Evolutionary conservation across 2,888 invertebrate genomes (phyloP).

Genomic region (Odontocolon sp.): DNA sequence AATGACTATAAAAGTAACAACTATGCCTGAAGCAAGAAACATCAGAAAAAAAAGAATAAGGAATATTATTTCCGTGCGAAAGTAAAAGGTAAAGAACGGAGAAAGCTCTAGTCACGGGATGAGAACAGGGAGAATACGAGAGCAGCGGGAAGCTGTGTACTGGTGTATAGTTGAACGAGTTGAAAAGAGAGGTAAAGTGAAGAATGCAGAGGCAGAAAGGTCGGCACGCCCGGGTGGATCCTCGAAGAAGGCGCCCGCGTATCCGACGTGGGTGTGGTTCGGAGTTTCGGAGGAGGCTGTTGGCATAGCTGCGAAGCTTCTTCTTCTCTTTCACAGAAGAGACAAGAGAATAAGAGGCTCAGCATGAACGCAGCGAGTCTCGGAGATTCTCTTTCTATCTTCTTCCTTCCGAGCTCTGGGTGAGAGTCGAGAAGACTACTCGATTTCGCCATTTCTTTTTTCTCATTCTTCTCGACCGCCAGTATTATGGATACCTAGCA

Average conservation of each 20-base stretch:
- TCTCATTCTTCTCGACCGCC: conserved; percentile 31
- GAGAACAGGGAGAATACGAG: no score
- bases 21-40: no score
- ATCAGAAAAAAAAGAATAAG: no score
- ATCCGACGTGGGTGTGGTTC: conserved; percentile 51
- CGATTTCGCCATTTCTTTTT: conserved; percentile 9
- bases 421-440: conserved; percentile 19
- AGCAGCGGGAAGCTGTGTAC: no score
- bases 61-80: no score
- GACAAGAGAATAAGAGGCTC: conserved; percentile 30
- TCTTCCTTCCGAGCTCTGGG: conserved; percentile 36
- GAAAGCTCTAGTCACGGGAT: no score
- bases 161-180: not conserved
- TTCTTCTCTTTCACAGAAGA: conserved; percentile 21
- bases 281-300: conserved; percentile 54
- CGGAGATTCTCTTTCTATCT: conserved; percentile 34
- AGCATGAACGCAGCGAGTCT: conserved; percentile 13
- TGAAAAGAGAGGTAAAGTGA: not conserved
- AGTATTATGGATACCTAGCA: conserved; percentile 47
- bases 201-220: conserved; percentile 47
- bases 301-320: conserved; percentile 28
- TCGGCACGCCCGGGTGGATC: conserved; percentile 56
- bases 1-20: no score
- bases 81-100: no score
- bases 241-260: conserved; percentile 49